These are phyloP conservation scores for Helogale parvula DNA, from an alignment of 2,113 vertebrate species.

Conservation along the genomic window DNA sequence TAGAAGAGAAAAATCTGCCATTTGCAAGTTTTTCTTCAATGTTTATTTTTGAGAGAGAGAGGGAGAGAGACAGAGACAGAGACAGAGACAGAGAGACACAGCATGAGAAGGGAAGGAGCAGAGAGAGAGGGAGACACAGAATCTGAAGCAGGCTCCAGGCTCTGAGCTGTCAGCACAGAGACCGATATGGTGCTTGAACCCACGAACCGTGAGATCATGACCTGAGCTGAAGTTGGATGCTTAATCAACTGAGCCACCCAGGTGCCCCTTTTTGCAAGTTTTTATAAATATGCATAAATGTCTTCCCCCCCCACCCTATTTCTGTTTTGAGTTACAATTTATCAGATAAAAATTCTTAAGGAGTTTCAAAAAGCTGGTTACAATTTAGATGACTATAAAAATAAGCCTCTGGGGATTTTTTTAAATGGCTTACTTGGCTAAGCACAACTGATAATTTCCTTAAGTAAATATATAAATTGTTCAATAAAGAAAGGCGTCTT, in stretches of 20 bases:
- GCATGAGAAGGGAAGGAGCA: no score
- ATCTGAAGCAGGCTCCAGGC: no score
- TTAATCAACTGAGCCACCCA: no score
- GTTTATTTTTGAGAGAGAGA: no score
- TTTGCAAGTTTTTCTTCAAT: not conserved
- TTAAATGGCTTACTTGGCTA: not conserved
- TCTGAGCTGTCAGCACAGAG: no score
- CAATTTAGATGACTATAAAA: not conserved
- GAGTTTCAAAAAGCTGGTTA: not conserved
- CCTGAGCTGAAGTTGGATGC: no score
- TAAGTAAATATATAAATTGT: not conserved
- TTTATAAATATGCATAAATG: not conserved
- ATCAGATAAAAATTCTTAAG: not conserved
- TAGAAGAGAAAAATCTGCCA: not conserved
- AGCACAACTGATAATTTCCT: not conserved
- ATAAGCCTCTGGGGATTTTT: not conserved
- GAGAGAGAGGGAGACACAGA: no score
- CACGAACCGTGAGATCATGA: no score
- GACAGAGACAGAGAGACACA: no score
- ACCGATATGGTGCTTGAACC: rapidly evolving
- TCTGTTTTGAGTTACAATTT: not conserved
- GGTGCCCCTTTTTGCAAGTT: not conserved
- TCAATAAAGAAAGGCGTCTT: not conserved
- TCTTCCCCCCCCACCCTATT: rapidly evolving
- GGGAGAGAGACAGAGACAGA: no score